Conservation (phyloP, 92 coral and sea anemone genomes). For the Umimayanthus chanpuru region DNA sequence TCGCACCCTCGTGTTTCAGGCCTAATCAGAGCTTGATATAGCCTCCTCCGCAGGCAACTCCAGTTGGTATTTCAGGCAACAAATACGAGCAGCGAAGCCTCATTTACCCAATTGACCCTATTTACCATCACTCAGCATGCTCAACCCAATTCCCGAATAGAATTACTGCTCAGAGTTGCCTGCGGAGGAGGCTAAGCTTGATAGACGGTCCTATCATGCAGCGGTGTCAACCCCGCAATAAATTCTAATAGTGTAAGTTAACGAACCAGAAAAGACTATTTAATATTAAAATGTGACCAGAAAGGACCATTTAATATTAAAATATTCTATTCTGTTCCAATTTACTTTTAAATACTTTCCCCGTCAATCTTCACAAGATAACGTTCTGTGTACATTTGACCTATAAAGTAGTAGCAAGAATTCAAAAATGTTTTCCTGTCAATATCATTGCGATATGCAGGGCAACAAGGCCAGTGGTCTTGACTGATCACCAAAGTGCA, state of each 20-base stretch:
- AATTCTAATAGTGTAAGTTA: not conserved
- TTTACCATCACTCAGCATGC: too few relatives aligned
- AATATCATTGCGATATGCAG: not conserved
- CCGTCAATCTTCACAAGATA: not conserved
- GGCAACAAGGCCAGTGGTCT: not conserved
- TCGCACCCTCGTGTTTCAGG: too few relatives aligned
- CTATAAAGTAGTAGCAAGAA: not conserved
- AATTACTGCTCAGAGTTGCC: too few relatives aligned
- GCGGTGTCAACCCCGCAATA: slow-evolving; percentile 1
- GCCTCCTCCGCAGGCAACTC: too few relatives aligned
- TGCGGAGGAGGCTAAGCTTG: too few relatives aligned
- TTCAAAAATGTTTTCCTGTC: not conserved
- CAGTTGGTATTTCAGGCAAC: too few relatives aligned
- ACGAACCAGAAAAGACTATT: too few relatives aligned
- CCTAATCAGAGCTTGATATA: too few relatives aligned
- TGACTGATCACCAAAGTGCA: not conserved
- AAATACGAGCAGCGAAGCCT: too few relatives aligned
- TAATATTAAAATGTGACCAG: too few relatives aligned
- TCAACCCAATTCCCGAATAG: too few relatives aligned
- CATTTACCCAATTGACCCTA: too few relatives aligned
- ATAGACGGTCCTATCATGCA: not conserved
- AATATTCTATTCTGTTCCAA: not conserved
- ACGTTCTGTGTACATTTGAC: not conserved
- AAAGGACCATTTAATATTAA: not conserved
- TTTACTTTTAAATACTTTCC: not conserved